Base-by-base conservation (phyloP, 1,140 invertebrate genomes). In the Drosophila navojoa region DNA sequence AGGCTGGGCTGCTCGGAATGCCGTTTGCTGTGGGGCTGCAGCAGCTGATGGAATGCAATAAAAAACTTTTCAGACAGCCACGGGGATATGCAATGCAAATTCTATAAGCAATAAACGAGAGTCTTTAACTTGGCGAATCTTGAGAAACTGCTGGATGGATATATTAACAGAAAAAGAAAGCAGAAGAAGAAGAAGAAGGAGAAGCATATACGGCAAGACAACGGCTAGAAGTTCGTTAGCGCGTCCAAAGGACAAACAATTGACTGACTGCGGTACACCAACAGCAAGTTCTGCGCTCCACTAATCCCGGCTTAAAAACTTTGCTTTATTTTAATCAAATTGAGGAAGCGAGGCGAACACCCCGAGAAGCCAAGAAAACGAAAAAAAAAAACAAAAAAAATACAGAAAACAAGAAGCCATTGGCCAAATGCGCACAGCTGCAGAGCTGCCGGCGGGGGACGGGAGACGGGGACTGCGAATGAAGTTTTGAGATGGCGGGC, bases 291-390 rank as follows among this genome's bases (percentile, higher is more conserved):
- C 19, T 22, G 81, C 74, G 72, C 71, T 72, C 35, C 11, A 78
- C 86, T 90, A 90, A 90, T 90, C 86, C 73, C 44, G 67, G 81
- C 87, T 90, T 90, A 90, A 79, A 74, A 90, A 90, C 87, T 90
- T 78, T 78, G 73, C 82, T 90, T 90, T 90, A 86, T 87, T 90
- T 87, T 90, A 87, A 80, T 87, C 76, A 87, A 90, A 90, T 76
- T 67, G 77, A 45, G 16, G 10, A 29, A 55, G 50, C 35, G 22
- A 22, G 35, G 47, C 55, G 53, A 32, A 49, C 44, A 32, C 19
- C 50, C 15, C 19, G 44, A 9, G 13, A 29, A 47, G 52, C 7
- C 35, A 42, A 69, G 11, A 38, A 38, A 13, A 6, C 1, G 27
- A 5, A 71, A 54, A 59, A 5, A 3, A 45, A 2, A 22, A 22